Conservation (phyloP, 2,888 invertebrate genomes). For the Tineola bisselliella region DNA sequence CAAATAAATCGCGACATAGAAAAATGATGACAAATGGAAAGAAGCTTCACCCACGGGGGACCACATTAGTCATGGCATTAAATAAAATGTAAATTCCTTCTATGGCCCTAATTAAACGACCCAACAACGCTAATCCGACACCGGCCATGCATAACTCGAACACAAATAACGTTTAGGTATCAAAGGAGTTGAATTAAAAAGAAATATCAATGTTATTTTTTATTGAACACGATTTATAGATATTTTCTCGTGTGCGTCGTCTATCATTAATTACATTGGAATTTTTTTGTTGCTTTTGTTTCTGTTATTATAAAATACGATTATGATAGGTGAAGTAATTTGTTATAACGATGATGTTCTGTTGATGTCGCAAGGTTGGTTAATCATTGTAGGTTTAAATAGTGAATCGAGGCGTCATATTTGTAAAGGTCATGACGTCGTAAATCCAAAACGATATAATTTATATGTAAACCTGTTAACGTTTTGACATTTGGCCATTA, state of each 20-base stretch:
- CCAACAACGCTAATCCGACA: constrained; percentile 44
- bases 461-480: too few species aligned
- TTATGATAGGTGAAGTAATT: not conserved
- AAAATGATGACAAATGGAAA: constrained; percentile 65
- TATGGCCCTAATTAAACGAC: constrained; percentile 42
- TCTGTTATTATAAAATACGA: not conserved
- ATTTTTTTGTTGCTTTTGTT: not conserved
- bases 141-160: constrained; percentile 24
- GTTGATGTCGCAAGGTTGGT: not conserved
- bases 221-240: not conserved
- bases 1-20: constrained; percentile 63
- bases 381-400: not conserved
- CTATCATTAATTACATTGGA: not conserved
- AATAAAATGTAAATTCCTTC: constrained; percentile 48
- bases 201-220: constrained; percentile 6
- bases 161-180: constrained; percentile 10
- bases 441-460: not conserved
- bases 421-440: not conserved
- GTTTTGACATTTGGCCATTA: too few species aligned
- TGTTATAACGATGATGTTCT: not conserved
- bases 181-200: constrained; percentile 8
- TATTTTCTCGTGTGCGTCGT: constrained; percentile 5
- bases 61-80: constrained; percentile 55
- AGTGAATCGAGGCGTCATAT: not conserved
- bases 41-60: constrained; percentile 31